Conservation (phyloP, 2,113 vertebrate species). For the Oncorhynchus masou region DNA sequence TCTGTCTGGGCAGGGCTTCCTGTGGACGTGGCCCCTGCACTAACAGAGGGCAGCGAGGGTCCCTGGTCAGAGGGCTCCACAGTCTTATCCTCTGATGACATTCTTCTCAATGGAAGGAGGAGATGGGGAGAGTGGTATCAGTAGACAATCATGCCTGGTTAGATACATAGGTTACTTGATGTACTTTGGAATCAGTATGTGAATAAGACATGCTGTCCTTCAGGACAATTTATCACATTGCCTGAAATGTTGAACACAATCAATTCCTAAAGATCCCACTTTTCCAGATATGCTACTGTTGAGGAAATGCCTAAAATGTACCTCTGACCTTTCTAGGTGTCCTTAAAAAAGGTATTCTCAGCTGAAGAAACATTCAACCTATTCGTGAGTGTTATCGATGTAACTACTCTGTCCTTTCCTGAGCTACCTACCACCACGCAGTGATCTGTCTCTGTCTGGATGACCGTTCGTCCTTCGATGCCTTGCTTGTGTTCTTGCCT, state of each 20-base stretch:
- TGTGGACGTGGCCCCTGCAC: slow-evolving; percentile 83
- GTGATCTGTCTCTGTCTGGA: background rate
- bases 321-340: background rate
- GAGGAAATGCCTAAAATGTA: background rate
- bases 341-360: background rate
- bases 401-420: background rate
- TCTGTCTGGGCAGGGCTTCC: slow-evolving; percentile 89
- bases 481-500: background rate
- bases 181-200: no score
- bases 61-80: slow-evolving; percentile 85
- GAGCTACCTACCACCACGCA: background rate
- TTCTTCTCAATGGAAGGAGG: slow-evolving; percentile 69
- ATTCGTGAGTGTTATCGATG: background rate
- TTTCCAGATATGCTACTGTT: background rate
- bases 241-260: no score
- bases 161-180: background rate
- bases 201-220: no score
- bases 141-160: background rate
- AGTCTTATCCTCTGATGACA: slow-evolving; percentile 97
- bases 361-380: background rate
- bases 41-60: slow-evolving; percentile 82
- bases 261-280: no score
- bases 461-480: background rate
- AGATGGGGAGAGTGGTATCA: background rate
- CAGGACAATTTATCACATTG: no score